These are phyloP conservation scores for Drosophila murphyi DNA, from an alignment of 1,140 invertebrate genomes.

Conservation along the genomic window DNA sequence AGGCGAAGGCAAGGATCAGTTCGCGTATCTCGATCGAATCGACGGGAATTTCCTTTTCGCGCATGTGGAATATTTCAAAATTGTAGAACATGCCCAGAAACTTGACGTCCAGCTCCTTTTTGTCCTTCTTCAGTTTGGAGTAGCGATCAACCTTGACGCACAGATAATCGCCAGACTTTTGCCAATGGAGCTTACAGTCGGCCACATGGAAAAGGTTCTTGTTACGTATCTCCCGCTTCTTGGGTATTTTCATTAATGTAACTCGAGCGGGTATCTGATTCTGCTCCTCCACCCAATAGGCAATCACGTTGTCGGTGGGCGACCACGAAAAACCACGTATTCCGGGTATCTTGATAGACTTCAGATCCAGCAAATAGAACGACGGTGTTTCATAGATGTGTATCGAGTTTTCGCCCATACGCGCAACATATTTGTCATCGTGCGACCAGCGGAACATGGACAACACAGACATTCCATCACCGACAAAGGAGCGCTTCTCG, in stretches of 20 bases:
- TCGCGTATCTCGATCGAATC: slow-evolving; percentile 98
- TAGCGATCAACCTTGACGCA: slow-evolving; percentile 99
- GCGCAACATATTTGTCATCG: slow-evolving; percentile 98
- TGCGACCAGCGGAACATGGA: slow-evolving; percentile 98
- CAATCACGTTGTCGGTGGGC: slow-evolving; percentile 97
- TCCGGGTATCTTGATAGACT: slow-evolving; percentile 96
- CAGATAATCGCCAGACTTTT: slow-evolving; percentile 96
- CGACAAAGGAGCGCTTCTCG: slow-evolving; percentile 95
- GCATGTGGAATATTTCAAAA: slow-evolving; percentile 99
- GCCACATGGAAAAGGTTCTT: slow-evolving; percentile 99
- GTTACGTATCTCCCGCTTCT: slow-evolving; percentile 95
- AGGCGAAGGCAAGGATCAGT: slow-evolving; percentile 97
- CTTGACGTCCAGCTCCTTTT: slow-evolving; percentile 93
- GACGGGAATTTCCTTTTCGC: slow-evolving; percentile 98
- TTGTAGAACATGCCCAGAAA: slow-evolving; percentile 99
- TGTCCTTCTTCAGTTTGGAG: slow-evolving; percentile 96
- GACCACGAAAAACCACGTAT: slow-evolving; percentile 99
- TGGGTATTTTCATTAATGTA: slow-evolving; percentile 93
- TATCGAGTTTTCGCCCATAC: slow-evolving; percentile 92
- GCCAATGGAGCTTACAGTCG: slow-evolving; percentile 99
- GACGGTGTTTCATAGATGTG: slow-evolving; percentile 98
- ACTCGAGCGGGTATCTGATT: slow-evolving; percentile 95
- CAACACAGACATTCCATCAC: slow-evolving; percentile 92
- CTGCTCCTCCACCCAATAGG: slow-evolving; percentile 99
- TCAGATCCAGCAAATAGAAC: slow-evolving; percentile 96